A percentile compares a stretch with the other conserved stretches of the same genome.
Evolutionary conservation across 2,797 vertebrate species (phyloP).

Genomic region (Mycteria americana): DNA sequence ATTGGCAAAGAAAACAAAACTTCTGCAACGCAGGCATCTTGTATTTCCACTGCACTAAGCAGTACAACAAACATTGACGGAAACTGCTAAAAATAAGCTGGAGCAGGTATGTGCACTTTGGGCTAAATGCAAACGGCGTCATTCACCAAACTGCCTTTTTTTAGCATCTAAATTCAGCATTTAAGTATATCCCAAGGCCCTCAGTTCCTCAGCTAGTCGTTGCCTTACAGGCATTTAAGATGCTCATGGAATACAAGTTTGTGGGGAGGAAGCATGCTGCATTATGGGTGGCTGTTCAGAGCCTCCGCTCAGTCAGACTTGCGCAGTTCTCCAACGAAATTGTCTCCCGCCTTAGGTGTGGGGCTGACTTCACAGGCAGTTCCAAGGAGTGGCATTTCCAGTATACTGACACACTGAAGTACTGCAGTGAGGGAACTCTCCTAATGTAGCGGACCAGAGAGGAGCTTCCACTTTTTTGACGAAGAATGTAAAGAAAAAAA

Average conservation of each 20-base stretch:
- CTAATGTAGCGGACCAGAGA: background rate
- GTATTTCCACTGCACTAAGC: background rate
- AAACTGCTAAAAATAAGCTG: background rate
- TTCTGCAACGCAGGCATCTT: background rate
- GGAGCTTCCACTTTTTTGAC: background rate
- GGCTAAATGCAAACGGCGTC: background rate
- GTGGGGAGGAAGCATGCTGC: background rate
- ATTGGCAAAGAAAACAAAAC: background rate
- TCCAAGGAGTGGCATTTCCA: background rate
- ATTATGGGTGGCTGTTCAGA: background rate
- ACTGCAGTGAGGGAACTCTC: background rate
- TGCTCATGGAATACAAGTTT: background rate
- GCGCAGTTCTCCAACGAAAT: background rate
- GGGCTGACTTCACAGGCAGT: background rate
- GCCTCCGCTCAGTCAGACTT: background rate
- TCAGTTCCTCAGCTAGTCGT: background rate
- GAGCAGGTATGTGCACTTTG: background rate
- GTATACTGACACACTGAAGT: background rate
- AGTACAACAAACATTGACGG: background rate
- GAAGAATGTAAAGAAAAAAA: background rate
- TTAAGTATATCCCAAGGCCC: background rate
- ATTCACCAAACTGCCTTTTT: background rate
- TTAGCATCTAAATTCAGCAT: background rate
- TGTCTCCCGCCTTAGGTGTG: rapidly evolving
- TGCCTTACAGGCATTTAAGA: background rate